Conservation (phyloP, 2,113 vertebrate genomes). For the Colossoma macropomum region DNA sequence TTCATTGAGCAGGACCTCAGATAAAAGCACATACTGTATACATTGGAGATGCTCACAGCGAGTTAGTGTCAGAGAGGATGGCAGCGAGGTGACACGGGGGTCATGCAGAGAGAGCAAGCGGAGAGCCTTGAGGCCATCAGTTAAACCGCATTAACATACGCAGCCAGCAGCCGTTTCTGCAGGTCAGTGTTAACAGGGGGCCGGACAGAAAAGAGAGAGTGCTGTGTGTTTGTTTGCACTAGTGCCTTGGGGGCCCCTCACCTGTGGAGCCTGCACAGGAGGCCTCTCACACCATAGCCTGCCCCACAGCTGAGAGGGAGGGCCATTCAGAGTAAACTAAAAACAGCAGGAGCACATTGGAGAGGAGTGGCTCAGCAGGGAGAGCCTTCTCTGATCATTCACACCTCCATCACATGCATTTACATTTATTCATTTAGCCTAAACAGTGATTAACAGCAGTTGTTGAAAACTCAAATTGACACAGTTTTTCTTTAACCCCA, state of each 20-base stretch:
- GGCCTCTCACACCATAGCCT: slow-evolving; percentile 58
- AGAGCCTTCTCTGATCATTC: neutral
- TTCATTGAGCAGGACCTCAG: slow-evolving; percentile 12
- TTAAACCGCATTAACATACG: slow-evolving; percentile 61
- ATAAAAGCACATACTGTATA: slow-evolving; percentile 16
- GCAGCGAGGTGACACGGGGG: slow-evolving; percentile 49
- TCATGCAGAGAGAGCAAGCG: slow-evolving; percentile 59
- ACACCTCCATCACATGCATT: neutral
- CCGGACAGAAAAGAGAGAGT: slow-evolving; percentile 40
- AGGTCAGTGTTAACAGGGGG: slow-evolving; percentile 48
- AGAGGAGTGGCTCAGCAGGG: slow-evolving; percentile 28
- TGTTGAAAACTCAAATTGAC: no score
- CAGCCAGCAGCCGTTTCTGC: slow-evolving; percentile 53
- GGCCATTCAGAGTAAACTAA: slow-evolving; percentile 62
- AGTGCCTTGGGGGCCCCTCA: slow-evolving; percentile 66
- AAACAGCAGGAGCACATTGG: slow-evolving; percentile 66
- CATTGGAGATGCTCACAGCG: neutral
- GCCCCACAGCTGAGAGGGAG: slow-evolving; percentile 56
- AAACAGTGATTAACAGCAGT: neutral
- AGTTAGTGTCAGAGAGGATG: slow-evolving; percentile 8
- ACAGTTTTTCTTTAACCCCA: no score
- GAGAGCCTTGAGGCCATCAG: slow-evolving; percentile 48
- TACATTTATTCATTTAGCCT: neutral
- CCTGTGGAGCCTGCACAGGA: slow-evolving; percentile 60
- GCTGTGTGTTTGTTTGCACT: slow-evolving; percentile 58